Percentiles rank a stretch among this genome's conserved stretches.
Conservation (phyloP, 2,113 vertebrate species). For the Parus major region DNA sequence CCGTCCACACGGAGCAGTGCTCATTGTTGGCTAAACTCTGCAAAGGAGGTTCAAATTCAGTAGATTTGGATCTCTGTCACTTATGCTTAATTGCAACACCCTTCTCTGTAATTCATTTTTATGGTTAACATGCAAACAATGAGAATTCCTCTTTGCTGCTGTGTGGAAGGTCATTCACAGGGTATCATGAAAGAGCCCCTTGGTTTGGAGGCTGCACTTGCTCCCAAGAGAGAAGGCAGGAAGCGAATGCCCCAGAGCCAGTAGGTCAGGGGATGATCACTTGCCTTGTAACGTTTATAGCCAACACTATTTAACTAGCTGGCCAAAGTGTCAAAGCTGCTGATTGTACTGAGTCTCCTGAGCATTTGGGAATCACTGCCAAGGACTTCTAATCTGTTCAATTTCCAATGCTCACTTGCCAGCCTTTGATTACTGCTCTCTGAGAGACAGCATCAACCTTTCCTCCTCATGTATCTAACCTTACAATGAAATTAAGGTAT, state of each 20-base stretch:
- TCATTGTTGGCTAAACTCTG: background rate
- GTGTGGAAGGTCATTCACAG: background rate
- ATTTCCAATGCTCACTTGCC: background rate
- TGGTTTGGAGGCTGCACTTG: background rate
- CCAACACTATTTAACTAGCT: background rate
- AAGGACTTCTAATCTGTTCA: conserved; percentile 17
- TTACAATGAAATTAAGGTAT: conserved; percentile 13
- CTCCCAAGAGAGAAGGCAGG: background rate
- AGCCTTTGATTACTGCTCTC: background rate
- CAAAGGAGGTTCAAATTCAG: background rate
- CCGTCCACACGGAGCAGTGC: fast-evolving
- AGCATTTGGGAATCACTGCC: conserved; percentile 23
- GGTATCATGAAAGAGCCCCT: background rate
- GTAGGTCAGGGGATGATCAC: background rate
- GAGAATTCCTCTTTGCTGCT: background rate
- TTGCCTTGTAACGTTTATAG: background rate
- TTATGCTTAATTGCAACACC: background rate
- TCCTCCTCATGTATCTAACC: background rate
- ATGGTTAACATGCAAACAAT: background rate
- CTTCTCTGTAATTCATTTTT: background rate
- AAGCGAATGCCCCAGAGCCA: background rate
- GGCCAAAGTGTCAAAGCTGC: conserved; percentile 6
- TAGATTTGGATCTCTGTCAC: background rate
- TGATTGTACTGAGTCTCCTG: background rate
- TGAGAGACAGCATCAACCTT: background rate